phyloP scores from a whole-genome alignment of 2,888 invertebrate species.

The Caradrina clavipalpis region DNA sequence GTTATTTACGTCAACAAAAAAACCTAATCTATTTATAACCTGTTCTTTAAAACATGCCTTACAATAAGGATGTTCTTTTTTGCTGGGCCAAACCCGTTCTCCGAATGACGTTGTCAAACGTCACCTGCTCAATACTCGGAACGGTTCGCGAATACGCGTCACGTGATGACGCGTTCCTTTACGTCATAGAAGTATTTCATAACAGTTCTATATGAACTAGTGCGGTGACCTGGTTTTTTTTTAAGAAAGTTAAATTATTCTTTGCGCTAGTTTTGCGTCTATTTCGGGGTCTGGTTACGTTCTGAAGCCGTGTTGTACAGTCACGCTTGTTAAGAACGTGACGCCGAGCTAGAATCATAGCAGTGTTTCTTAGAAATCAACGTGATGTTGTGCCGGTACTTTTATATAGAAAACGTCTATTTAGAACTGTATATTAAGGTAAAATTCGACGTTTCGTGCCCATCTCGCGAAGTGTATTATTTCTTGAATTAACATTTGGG shows the following conservation, averaged over 20 bases:
- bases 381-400: neutral
- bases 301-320: neutral
- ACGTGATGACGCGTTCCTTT: conserved; percentile 27
- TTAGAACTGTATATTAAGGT: no score
- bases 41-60: no score
- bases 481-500: no score
- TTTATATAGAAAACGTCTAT: neutral
- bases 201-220: conserved; percentile 26
- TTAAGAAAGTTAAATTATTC: conserved; percentile 54
- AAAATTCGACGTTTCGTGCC: neutral
- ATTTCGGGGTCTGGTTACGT: conserved; percentile 24
- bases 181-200: conserved; percentile 49
- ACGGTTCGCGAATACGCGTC: conserved; percentile 27
- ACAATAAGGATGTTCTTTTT: conserved; percentile 34
- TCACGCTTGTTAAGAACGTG: neutral
- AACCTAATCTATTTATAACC: no score
- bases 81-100: conserved; percentile 27
- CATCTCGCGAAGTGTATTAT: no score
- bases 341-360: conserved; percentile 16
- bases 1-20: no score
- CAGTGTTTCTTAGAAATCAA: neutral
- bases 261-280: conserved; percentile 28
- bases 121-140: conserved; percentile 34
- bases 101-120: conserved; percentile 37
- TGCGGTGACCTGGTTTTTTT: conserved; percentile 49